These are phyloP conservation scores for Drosophila santomea DNA, from an alignment of 1,140 invertebrate genomes.

Conservation along the genomic window DNA sequence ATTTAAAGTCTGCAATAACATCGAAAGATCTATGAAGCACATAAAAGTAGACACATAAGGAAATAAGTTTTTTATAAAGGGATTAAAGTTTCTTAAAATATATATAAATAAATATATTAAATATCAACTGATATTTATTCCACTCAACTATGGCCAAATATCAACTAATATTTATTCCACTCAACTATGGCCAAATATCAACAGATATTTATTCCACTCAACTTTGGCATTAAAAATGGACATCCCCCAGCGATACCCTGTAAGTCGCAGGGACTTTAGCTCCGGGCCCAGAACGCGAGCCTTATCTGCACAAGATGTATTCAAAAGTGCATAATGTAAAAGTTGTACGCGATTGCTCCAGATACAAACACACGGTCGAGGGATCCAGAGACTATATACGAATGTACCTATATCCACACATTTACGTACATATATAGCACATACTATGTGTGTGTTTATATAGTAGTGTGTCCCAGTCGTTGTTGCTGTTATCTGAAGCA, in stretches of 20 bases:
- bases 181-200: not conserved
- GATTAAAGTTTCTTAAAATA: no score
- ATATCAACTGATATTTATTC: no score
- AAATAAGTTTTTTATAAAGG: no score
- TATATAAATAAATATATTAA: not conserved
- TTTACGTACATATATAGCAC: not conserved
- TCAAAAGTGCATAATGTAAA: conserved; percentile 82
- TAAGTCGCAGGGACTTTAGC: conserved; percentile 1
- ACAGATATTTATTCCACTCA: no score
- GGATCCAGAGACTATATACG: not conserved
- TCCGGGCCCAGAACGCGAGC: conserved; percentile 4
- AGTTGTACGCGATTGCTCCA: conserved; percentile 77
- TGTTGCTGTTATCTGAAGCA: conserved; percentile 73
- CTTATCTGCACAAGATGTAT: conserved; percentile 77
- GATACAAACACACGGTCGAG: conserved; percentile 54
- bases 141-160: not conserved
- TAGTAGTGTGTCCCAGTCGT: conserved; percentile 29
- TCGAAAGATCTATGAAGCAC: no score
- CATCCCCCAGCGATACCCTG: conserved; percentile 6
- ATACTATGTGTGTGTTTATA: not conserved
- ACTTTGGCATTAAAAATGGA: no score
- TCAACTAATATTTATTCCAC: no score
- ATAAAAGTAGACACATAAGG: no score
- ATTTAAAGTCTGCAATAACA: no score
- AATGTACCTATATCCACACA: not conserved